phyloP scores from a whole-genome alignment of 1,140 invertebrate species.

The Schlechtendalia chinensis region DNA sequence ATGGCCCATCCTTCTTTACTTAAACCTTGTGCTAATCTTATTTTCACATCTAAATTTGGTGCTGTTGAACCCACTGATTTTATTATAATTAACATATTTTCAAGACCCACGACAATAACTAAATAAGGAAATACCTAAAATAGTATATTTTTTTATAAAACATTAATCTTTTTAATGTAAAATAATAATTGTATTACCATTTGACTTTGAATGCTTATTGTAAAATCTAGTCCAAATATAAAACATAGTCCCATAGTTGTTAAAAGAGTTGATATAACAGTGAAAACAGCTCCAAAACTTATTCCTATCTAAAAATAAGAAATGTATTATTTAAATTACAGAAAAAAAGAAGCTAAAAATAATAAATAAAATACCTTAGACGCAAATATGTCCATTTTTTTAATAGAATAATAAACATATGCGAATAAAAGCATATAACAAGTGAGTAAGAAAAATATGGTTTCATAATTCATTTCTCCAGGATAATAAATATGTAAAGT shows the following conservation, averaged over 20 bases:
- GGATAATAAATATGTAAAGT: slow-evolving; percentile 79
- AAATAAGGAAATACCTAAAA: slow-evolving; percentile 84
- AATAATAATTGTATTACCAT: slow-evolving; percentile 57
- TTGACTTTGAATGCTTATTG: slow-evolving; percentile 69
- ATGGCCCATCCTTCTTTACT: slow-evolving; percentile 96
- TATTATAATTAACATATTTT: slow-evolving; percentile 93
- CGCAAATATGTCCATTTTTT: slow-evolving; percentile 90
- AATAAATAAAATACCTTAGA: slow-evolving; percentile 65
- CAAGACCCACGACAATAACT: slow-evolving; percentile 89
- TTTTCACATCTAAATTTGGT: slow-evolving; percentile 87
- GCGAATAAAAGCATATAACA: slow-evolving; percentile 83
- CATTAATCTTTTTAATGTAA: neutral
- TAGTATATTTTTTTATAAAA: neutral
- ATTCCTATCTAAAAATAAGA: slow-evolving; percentile 65
- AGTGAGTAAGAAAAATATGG: slow-evolving; percentile 79
- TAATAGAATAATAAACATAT: slow-evolving; percentile 92
- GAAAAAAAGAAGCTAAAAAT: slow-evolving; percentile 11
- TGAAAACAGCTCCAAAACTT: slow-evolving; percentile 83
- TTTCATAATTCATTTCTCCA: slow-evolving; percentile 80
- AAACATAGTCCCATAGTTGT: slow-evolving; percentile 94
- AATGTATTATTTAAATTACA: neutral
- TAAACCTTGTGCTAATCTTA: slow-evolving; percentile 86
- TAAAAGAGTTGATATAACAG: slow-evolving; percentile 81
- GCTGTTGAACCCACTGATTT: slow-evolving; percentile 92
- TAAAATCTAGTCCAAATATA: slow-evolving; percentile 76